A percentile compares a stretch with the other conserved stretches of the same genome.
Evolutionary conservation across 2,113 vertebrate species (phyloP).

Genomic region (Oplegnathus fasciatus): DNA sequence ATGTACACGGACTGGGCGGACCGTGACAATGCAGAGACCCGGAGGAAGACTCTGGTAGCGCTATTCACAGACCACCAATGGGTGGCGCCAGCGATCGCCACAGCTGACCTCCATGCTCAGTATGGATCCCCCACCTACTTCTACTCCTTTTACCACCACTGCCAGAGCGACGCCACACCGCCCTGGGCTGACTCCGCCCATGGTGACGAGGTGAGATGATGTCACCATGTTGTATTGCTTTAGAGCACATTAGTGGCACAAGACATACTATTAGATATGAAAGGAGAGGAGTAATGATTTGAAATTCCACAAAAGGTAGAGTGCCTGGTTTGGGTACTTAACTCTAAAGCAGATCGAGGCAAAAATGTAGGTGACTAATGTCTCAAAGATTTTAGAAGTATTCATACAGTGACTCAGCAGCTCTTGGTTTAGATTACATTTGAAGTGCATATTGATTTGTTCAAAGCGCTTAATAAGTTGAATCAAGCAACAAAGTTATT

Average conservation of each 20-base stretch:
- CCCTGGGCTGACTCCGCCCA: conserved; percentile 97
- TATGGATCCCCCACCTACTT: conserved; percentile 98
- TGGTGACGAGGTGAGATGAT: conserved; percentile 88
- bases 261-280: not conserved
- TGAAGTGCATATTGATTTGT: conserved; percentile 31
- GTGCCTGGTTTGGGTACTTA: not conserved
- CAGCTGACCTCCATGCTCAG: conserved; percentile 95
- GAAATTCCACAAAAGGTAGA: not conserved
- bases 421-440: conserved; percentile 10
- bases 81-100: conserved; percentile 97
- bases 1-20: conserved; percentile 99
- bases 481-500: conserved; percentile 25
- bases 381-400: conserved; percentile 19
- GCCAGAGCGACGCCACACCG: conserved; percentile 95
- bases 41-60: conserved; percentile 93
- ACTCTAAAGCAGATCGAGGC: not conserved
- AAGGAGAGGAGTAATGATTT: conserved; percentile 1
- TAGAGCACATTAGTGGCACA: not conserved
- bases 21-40: conserved; percentile 92
- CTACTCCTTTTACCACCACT: conserved; percentile 98
- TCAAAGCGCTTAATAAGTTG: conserved; percentile 24
- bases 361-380: conserved; percentile 15
- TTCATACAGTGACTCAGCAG: conserved; percentile 10
- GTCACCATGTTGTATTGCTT: not conserved
- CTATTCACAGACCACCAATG: conserved; percentile 98